Base-by-base conservation (phyloP, 2,797 vertebrate genomes). In the Megalops cyprinoides region DNA sequence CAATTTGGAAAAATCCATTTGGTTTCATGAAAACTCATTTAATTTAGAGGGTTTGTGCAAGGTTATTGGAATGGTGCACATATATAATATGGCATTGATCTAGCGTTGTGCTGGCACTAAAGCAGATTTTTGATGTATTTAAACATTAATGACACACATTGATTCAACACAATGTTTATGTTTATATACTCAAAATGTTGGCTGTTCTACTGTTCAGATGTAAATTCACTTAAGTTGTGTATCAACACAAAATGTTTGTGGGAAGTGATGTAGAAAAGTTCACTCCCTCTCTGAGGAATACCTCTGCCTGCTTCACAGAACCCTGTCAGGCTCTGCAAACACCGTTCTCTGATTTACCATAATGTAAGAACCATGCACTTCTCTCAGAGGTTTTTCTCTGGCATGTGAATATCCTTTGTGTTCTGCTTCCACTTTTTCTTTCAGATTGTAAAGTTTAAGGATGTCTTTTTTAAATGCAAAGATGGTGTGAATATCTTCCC, bases 321-420 rank as follows among this genome's bases (percentile, higher is more conserved):
- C 85, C 81, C 85, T 85, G 83, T 87, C 86, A 87, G 84, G 79
- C 79, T 85, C 82, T 85, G 69, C 81, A 77, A n/a, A 81, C 82
- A 81, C 77, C 78, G 48, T 79, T 79, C 81, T 87, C 56, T 86
- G 84, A 88, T 58, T 65, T 60, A 44, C 56, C n/a, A 15, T 42
- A 67, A 37, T 65, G 48, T 48, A 78, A 79, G 44, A 56, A 71
- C 42, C 48, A 15, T 10, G 34, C 58, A 39, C 69, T 58, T 74
- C 79, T 37, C 60, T 65, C 79, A 74, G 67, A 51, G 56, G 79
- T 49, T 74, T 80, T 74, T 44, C 89, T 80, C 82, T 79, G 83
- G 87, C 88, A 89, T 93, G 90, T 92, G 90, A 93, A 92, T 92
- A 92, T 93, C 92, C 90, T 90, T 93, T 94, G 91, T 93, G 89